Evolutionary conservation across 2,797 vertebrate genomes (phyloP), one percentile per base, ranked within the genome.

Genomic region (Malacoraja senta): DNA sequence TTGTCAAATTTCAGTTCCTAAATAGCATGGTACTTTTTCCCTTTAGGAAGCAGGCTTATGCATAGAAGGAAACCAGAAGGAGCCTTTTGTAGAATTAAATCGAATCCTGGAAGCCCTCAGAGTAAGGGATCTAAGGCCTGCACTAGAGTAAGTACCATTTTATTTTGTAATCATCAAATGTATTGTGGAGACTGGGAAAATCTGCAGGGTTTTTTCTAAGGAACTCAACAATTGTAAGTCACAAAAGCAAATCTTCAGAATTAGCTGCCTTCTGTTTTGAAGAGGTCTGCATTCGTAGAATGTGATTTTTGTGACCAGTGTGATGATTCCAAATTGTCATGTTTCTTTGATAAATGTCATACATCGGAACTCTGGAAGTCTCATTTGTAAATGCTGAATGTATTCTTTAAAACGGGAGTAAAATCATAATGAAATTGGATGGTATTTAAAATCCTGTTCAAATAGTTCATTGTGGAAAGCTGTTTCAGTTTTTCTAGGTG

Each of bases 21-120:
- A 77, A 13, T 78, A 79, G 71, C 38, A 19, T 17, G n/a, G 77
- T 93, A 32, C 61, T 91, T 77, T 58, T 93, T 63, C 91, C 93
- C 44, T 94, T 93, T 95, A 97, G 97, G 97, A 97, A 95, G 97
- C 97, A 93, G 97, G 97, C 93, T 96, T 97, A 44, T 97, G 97
- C 93, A 97, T 97, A 95, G 97, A 97, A 93, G 96, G 97, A 94
- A 97, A 96, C 96, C 97, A 97, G 93, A 97, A 97, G 95, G 97
- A 97, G 92, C 97, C 97, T 0, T 97, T 97, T 95, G 97, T 97
- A 95, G 97, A 97, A 93, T 95, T 97, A 94, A 97, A 97, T 95
- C 94, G 97, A 95, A 97, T 97, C 96, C 95, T 97, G 95, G 97
- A 97, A 96, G 97, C 97, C 77, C 96, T 97, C 94, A 97, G 97